Percentiles rank a stretch among this genome's conserved stretches.
Conservation (phyloP, 2,888 invertebrate species). For the Nephrotoma flavescens region DNA sequence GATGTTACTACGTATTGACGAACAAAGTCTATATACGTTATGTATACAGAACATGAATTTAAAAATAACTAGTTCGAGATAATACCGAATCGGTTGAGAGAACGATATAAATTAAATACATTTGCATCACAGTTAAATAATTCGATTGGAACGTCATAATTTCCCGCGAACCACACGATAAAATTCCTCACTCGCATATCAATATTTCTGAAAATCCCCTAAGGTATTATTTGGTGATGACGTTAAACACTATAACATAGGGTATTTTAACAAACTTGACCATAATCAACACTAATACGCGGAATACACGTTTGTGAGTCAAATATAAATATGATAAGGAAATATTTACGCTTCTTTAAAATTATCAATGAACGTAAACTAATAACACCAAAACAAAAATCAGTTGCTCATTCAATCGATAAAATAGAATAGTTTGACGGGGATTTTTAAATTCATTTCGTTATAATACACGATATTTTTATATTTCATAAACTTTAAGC, state of each 20-base stretch:
- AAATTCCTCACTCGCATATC: neutral
- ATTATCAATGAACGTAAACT: neutral
- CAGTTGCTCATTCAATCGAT: neutral
- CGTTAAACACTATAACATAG: neutral
- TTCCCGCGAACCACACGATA: neutral
- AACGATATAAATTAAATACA: neutral
- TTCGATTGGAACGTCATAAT: too few species aligned
- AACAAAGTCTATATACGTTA: neutral
- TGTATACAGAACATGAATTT: neutral
- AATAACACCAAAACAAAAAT: neutral
- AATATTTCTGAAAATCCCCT: neutral
- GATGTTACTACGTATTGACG: neutral
- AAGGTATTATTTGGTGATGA: neutral
- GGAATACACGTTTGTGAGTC: neutral
- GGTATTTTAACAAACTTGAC: neutral
- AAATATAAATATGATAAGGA: neutral
- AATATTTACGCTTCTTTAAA: neutral
- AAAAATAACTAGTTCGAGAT: neutral
- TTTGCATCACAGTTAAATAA: too few species aligned
- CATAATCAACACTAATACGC: neutral
- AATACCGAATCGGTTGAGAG: neutral
- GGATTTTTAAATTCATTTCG: neutral
- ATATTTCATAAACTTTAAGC: neutral
- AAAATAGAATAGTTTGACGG: neutral
- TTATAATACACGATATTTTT: neutral